phyloP scores from a whole-genome alignment of 2,113 vertebrate genomes.

The Zeus faber region DNA sequence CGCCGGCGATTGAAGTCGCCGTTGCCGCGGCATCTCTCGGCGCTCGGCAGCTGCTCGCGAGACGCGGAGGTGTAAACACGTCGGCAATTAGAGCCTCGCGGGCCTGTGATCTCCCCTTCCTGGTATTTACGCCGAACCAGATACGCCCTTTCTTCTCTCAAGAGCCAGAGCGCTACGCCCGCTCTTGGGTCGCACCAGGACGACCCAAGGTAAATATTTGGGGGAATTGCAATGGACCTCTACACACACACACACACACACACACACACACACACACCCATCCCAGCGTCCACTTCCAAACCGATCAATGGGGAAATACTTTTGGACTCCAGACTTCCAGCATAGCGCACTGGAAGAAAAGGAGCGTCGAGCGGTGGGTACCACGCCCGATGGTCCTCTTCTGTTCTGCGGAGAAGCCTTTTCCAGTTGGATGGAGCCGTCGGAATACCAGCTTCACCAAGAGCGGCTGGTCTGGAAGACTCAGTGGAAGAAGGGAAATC shows the following conservation, averaged over 20 bases:
- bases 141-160: conserved; percentile 26
- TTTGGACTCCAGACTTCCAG: too few relatives aligned
- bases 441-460: conserved; percentile 16
- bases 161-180: conserved; percentile 19
- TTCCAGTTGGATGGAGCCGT: conserved; percentile 20
- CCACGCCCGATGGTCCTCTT: conserved; percentile 10
- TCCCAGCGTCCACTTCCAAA: background rate
- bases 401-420: conserved; percentile 10
- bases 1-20: too few relatives aligned
- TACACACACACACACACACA: conserved; percentile 19
- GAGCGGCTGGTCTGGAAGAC: conserved; percentile 16
- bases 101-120: conserved; percentile 56
- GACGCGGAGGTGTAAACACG: conserved; percentile 58
- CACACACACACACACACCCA: background rate
- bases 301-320: conserved; percentile 8
- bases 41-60: conserved; percentile 52
- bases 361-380: too few relatives aligned
- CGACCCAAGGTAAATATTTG: conserved; percentile 63
- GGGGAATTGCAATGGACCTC: conserved; percentile 38
- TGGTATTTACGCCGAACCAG: conserved; percentile 24
- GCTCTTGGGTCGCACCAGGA: too few relatives aligned
- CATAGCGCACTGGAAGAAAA: background rate
- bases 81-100: conserved; percentile 50
- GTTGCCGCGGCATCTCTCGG: conserved; percentile 35
- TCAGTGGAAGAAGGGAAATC: conserved; percentile 14